phyloP scores from a whole-genome alignment of 2,113 vertebrate genomes.

The Pelecanus crispus region DNA sequence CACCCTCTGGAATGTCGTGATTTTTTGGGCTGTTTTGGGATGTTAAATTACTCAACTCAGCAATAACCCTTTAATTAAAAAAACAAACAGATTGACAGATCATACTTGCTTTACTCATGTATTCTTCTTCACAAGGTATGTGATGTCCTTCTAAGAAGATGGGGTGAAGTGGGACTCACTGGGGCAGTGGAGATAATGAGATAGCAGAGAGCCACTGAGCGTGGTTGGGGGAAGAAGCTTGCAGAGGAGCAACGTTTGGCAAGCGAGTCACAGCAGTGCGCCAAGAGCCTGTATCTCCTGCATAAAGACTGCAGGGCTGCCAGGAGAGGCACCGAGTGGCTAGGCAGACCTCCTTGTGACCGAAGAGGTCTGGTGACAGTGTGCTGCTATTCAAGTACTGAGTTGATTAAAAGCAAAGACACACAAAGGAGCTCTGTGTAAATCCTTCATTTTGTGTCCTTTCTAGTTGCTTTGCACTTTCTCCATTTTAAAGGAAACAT shows the following conservation, averaged over 20 bases:
- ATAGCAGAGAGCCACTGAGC: background rate
- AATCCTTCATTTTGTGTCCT: background rate
- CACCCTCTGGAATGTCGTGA: background rate
- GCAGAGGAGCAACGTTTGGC: background rate
- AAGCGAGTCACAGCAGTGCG: background rate
- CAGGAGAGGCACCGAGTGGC: background rate
- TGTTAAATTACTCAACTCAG: background rate
- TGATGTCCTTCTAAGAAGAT: background rate
- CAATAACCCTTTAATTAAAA: background rate
- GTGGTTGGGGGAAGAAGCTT: background rate
- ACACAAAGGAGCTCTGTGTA: background rate
- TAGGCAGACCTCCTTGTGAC: background rate
- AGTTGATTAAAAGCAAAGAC: background rate
- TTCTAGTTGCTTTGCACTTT: background rate
- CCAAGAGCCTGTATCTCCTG: background rate
- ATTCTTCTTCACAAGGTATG: background rate
- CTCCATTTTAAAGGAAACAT: background rate
- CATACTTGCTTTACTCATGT: background rate
- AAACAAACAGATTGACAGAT: background rate
- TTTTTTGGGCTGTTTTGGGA: background rate
- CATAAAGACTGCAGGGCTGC: background rate
- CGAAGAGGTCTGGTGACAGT: background rate
- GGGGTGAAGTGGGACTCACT: background rate
- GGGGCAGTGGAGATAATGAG: background rate
- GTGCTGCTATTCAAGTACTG: background rate